Percentiles rank a stretch among this genome's conserved stretches.
phyloP scores from a whole-genome alignment of 2,113 vertebrate species.

The Barbus barbus region DNA sequence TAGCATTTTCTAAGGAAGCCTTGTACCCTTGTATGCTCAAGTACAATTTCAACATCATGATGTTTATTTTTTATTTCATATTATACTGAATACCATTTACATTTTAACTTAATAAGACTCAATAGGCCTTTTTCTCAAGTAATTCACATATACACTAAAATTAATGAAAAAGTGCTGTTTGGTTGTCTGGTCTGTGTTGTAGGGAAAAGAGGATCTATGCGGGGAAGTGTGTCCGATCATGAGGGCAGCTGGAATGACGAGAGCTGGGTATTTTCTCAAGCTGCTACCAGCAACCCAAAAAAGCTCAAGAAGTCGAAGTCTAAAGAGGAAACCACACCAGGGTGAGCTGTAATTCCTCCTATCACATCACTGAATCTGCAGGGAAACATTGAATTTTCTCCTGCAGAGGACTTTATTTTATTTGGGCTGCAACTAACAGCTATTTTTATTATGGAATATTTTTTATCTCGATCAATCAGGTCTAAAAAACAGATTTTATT shows the following conservation, averaged over 20 bases:
- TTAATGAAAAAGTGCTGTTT: not conserved
- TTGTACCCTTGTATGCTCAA: not conserved
- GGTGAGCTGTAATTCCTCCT: conserved; percentile 75
- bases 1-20: not conserved
- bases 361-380: not conserved
- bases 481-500: no score
- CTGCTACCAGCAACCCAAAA: conserved; percentile 87
- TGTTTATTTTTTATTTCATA: no score
- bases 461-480: not conserved
- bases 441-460: not conserved
- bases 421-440: not conserved
- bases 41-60: not conserved
- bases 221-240: conserved; percentile 87
- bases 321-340: conserved; percentile 90
- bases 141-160: no score
- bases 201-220: conserved; percentile 96
- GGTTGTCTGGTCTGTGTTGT: conserved; percentile 12
- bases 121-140: no score
- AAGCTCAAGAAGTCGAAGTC: conserved; percentile 93
- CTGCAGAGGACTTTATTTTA: not conserved
- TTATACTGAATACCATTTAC: not conserved
- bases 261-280: conserved; percentile 83
- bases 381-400: not conserved
- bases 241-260: conserved; percentile 95
- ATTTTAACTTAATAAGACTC: not conserved